A percentile compares a stretch with the other conserved stretches of the same genome.
Conservation (phyloP, 2,888 invertebrate genomes). For the Odontothrips loti region DNA sequence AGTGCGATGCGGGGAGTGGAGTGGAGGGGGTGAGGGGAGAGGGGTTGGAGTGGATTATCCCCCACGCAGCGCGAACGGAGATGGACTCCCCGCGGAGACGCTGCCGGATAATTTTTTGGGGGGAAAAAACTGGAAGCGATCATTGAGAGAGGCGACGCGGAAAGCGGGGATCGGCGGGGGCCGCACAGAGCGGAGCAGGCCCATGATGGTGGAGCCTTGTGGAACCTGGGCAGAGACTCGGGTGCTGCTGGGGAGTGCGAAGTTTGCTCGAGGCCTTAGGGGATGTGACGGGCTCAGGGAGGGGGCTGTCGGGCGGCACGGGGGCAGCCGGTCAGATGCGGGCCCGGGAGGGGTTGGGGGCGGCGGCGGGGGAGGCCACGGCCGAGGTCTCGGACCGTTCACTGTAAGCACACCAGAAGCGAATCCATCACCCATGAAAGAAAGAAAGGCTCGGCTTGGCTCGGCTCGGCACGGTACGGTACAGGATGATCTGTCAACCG, state of each 20-base stretch:
- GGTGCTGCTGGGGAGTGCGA: not conserved
- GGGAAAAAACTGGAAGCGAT: too few relatives aligned
- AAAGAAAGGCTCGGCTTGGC: not conserved
- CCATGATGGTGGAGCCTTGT: too few relatives aligned
- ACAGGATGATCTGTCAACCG: not conserved
- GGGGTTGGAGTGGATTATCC: not conserved
- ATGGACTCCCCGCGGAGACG: too few relatives aligned
- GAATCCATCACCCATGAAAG: constrained; percentile 6
- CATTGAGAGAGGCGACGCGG: not conserved
- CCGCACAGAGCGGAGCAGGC: too few relatives aligned
- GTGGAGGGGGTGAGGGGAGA: not conserved
- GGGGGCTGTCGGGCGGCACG: too few relatives aligned
- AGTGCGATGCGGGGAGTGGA: not conserved
- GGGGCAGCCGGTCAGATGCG: not conserved
- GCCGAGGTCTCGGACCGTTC: not conserved
- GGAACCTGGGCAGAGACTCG: too few relatives aligned
- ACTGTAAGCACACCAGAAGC: constrained; percentile 11
- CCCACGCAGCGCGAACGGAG: too few relatives aligned
- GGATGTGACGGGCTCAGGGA: not conserved
- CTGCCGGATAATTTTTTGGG: too few relatives aligned
- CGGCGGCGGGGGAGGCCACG: not conserved
- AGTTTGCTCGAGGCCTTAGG: not conserved
- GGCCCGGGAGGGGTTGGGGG: not conserved
- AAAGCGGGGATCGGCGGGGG: not conserved
- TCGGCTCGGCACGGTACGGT: not conserved